Evolutionary conservation across 2,113 vertebrate species (phyloP), one percentile per base, ranked within the genome.

Genomic region (Brachypodius melanocephalos): DNA sequence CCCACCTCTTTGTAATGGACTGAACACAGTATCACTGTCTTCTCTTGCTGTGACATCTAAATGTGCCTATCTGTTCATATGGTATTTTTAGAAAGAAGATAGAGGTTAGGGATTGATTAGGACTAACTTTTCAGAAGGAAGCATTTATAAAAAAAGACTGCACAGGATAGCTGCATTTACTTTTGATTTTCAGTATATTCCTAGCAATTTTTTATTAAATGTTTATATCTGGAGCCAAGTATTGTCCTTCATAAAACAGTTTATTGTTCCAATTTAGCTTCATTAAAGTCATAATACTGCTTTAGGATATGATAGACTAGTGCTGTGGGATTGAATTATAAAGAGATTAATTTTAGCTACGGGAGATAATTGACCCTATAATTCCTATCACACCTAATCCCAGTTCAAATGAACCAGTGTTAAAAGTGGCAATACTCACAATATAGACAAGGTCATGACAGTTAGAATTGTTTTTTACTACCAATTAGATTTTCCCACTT

Each of bases 321-420:
- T 88, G 79, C 65, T 86, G 36, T 72, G 88, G 93, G 95, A 94
- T 92, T 94, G 93, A 95, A 96, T 94, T 91, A 88, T 91, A 85
- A 88, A 89, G 84, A 97, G 78, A 96, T 93, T 96, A 81, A 93
- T 94, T 95, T 96, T 88, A 91, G 88, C 93, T 90, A 88, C 16
- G 0, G 14, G 75, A 91, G 59, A 96, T 96, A 97, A 97, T 93
- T 96, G 93, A 95, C 94, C 95, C 93, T 77, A 78, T 93, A 95
- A 96, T 96, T 95, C 75, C 92, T 93, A 84, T 80, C 93, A 92
- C 76, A 92, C 76, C 65, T 96, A 95, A 95, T 96, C 91, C 93
- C 88, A 91, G 76, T 95, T 96, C 90, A 93, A 91, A 91, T 96
- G 92, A 96, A 78, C 85, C 79, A 61, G 22, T 81, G 78, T 93